A percentile compares a stretch with the other conserved stretches of the same genome.
Evolutionary conservation across 2,888 invertebrate species (phyloP).

Genomic region (Rhimphoctona megacephalus): DNA sequence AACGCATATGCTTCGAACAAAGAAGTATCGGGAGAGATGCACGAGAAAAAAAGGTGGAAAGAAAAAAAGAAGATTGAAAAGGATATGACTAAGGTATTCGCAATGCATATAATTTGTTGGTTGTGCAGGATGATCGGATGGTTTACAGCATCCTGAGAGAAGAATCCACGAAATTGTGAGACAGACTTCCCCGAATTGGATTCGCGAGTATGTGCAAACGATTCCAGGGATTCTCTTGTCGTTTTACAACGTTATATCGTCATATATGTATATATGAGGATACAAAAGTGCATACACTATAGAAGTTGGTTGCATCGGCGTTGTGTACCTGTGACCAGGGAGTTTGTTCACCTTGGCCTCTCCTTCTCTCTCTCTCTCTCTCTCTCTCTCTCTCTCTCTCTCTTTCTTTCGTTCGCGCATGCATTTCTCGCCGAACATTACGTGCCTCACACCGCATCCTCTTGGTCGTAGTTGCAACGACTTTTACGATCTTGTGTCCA

Average conservation of each 20-base stretch:
- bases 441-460: slow-evolving; percentile 60
- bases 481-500: slow-evolving; percentile 55
- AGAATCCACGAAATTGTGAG: slow-evolving; percentile 33
- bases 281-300: slow-evolving; percentile 38
- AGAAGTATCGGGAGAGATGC: slow-evolving; percentile 1
- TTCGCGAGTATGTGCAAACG: slow-evolving; percentile 33
- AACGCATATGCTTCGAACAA: not conserved
- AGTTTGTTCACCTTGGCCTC: slow-evolving; percentile 79
- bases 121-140: not conserved
- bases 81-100: slow-evolving; percentile 35
- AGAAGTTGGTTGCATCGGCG: slow-evolving; percentile 49
- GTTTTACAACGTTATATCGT: slow-evolving; percentile 27
- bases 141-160: slow-evolving; percentile 12
- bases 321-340: slow-evolving; percentile 67
- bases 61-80: slow-evolving; percentile 2
- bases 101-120: slow-evolving; percentile 17
- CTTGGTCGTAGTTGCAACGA: slow-evolving; percentile 43
- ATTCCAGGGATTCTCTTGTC: slow-evolving; percentile 58
- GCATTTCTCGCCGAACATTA: slow-evolving; percentile 57
- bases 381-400: slow-evolving; percentile 28
- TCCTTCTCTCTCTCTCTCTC: slow-evolving; percentile 22
- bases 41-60: slow-evolving; percentile 18
- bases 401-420: slow-evolving; percentile 31
- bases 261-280: not conserved
- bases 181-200: slow-evolving; percentile 55